A percentile compares a stretch with the other conserved stretches of the same genome.
These are phyloP conservation scores for Borostomias antarcticus DNA, from an alignment of 2,797 vertebrate genomes.

Conservation along the genomic window DNA sequence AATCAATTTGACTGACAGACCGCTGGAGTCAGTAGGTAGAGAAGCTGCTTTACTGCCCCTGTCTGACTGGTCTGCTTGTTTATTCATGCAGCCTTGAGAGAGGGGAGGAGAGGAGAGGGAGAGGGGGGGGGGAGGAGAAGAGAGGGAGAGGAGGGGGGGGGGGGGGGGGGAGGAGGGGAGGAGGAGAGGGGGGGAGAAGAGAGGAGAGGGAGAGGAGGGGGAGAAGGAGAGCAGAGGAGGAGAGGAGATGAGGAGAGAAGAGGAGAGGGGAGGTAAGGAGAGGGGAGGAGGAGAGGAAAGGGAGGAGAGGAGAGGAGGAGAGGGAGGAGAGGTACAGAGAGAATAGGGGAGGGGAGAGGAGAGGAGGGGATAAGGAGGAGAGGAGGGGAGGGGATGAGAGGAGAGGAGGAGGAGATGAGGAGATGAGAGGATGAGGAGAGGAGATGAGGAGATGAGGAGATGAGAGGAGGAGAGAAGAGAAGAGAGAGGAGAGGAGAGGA, in stretches of 20 bases:
- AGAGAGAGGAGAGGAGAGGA: background rate
- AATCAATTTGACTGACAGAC: conserved; percentile 10
- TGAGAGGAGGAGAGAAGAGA: conserved; percentile 5
- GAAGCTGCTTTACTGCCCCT: conserved; percentile 5
- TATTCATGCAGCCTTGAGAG: background rate
- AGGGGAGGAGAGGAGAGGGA: background rate
- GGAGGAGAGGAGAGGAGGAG: background rate
- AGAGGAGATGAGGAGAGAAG: background rate
- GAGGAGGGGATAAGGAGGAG: background rate
- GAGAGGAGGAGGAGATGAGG: background rate
- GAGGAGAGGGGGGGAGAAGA: background rate
- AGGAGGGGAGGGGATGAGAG: background rate
- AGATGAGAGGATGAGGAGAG: background rate
- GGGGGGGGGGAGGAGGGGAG: background rate
- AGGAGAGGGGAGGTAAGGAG: background rate
- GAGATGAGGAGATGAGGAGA: no score
- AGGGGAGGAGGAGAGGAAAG: background rate
- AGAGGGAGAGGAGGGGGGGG: background rate
- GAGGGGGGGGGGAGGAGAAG: background rate
- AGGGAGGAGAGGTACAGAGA: background rate
- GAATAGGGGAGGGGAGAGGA: background rate
- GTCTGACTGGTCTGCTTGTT: background rate
- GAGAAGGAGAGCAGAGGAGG: background rate
- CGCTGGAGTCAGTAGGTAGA: background rate
- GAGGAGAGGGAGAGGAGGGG: background rate